These are phyloP conservation scores for Mnemiopsis leidyi DNA, from an alignment of 37 sponge, comb jelly and placozoan species.

Conservation along the genomic window DNA sequence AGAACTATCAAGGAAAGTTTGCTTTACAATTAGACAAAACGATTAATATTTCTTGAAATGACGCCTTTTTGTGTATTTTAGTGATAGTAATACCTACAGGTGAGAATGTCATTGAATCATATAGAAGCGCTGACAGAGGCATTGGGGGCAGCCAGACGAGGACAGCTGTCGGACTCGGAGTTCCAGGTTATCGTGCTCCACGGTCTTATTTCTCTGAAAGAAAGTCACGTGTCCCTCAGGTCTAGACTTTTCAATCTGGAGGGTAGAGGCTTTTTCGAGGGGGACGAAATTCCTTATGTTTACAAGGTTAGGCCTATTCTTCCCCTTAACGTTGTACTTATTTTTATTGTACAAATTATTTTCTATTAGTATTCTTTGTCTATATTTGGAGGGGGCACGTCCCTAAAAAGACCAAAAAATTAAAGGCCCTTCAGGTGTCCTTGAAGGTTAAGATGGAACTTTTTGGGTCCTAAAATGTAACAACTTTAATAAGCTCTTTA, in stretches of 20 bases:
- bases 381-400: no score
- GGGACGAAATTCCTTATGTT: background rate
- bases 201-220: constrained; percentile 32
- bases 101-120: constrained; percentile 10
- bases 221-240: constrained; percentile 59
- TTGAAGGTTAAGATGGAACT: no score
- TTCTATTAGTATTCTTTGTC: no score
- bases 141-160: background rate
- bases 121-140: background rate
- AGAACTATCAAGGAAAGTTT: no score
- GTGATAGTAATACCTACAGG: background rate
- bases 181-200: constrained; percentile 43
- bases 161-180: background rate
- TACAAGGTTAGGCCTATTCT: background rate
- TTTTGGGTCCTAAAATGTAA: no score
- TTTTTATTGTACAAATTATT: no score
- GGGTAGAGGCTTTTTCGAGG: background rate
- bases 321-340: no score
- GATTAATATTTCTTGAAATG: no score
- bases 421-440: no score
- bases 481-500: no score
- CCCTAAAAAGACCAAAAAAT: no score
- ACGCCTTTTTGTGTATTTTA: background rate
- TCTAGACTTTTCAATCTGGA: constrained; percentile 30
- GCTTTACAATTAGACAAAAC: no score